Percentiles rank a stretch among this genome's conserved stretches.
Evolutionary conservation across 2,113 vertebrate genomes (phyloP).

Genomic region (Oriolus oriolus): DNA sequence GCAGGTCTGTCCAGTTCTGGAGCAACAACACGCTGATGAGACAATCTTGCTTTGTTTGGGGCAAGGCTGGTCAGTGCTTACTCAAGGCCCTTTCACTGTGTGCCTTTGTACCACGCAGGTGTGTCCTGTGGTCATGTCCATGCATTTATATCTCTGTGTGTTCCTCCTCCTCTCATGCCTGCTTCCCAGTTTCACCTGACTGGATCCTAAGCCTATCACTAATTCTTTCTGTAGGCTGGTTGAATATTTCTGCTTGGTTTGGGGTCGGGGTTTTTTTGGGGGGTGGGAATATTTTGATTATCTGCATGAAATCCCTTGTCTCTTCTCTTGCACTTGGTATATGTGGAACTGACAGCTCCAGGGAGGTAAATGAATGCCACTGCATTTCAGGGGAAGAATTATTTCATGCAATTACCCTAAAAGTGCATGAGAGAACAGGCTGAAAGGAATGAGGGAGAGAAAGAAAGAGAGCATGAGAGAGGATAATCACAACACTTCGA

Average conservation of each 20-base stretch:
- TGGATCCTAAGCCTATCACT: not conserved
- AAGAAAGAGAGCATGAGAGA: conserved; percentile 26
- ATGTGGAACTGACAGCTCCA: conserved; percentile 1
- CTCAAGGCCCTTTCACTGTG: not conserved
- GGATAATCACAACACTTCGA: conserved; percentile 52
- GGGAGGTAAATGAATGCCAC: conserved; percentile 31
- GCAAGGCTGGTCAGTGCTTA: not conserved
- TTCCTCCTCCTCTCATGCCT: not conserved
- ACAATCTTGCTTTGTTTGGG: not conserved
- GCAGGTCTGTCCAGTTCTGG: not conserved
- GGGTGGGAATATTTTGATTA: conserved; percentile 10
- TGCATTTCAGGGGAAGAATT: conserved; percentile 59
- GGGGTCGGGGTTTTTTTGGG: accelerated
- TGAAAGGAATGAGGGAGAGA: conserved; percentile 14
- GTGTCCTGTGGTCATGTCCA: not conserved
- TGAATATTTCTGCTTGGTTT: not conserved
- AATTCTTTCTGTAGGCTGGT: not conserved
- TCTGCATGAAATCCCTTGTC: not conserved
- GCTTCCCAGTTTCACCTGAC: not conserved
- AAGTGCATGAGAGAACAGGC: conserved; percentile 23
- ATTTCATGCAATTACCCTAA: conserved; percentile 63
- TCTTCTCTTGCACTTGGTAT: not conserved
- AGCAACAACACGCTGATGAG: not conserved
- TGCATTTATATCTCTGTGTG: accelerated
- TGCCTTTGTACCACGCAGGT: not conserved